phyloP scores from a whole-genome alignment of 2,797 vertebrate species.

The Amphiprion clarkii region DNA sequence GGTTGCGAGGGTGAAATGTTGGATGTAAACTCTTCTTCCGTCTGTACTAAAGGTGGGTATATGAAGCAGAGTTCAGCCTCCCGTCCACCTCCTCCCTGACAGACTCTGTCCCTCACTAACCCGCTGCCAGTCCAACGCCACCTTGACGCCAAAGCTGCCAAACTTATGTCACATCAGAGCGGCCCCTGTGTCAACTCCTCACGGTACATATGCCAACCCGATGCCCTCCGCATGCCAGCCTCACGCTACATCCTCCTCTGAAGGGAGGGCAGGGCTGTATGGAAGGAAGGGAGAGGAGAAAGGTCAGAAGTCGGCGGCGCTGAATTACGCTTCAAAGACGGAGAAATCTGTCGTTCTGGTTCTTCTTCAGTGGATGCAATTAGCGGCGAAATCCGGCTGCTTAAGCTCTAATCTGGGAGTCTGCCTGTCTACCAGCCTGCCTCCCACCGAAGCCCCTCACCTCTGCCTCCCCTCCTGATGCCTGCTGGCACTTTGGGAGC shows the following conservation, averaged over 20 bases:
- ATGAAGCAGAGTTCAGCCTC: constrained; percentile 14
- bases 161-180: constrained; percentile 79
- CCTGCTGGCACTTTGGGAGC: constrained; percentile 85
- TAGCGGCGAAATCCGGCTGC: constrained; percentile 68
- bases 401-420: constrained; percentile 78
- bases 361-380: constrained; percentile 80
- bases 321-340: constrained; percentile 55
- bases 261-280: constrained; percentile 35
- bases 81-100: constrained; percentile 48
- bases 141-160: constrained; percentile 78
- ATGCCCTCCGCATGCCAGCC: constrained; percentile 77
- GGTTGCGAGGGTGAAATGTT: background rate
- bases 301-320: constrained; percentile 1
- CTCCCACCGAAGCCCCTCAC: constrained; percentile 75
- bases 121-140: constrained; percentile 74
- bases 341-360: constrained; percentile 67
- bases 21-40: background rate
- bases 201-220: constrained; percentile 74
- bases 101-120: constrained; percentile 69
- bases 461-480: constrained; percentile 80
- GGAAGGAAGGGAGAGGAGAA: no score
- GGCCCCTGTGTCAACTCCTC: constrained; percentile 74
- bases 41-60: constrained; percentile 13
- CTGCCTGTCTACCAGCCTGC: constrained; percentile 67
- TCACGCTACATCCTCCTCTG: constrained; percentile 76